A percentile compares a stretch with the other conserved stretches of the same genome.
Conservation (phyloP, 2,797 vertebrate genomes). For the Sternotherus odoratus region DNA sequence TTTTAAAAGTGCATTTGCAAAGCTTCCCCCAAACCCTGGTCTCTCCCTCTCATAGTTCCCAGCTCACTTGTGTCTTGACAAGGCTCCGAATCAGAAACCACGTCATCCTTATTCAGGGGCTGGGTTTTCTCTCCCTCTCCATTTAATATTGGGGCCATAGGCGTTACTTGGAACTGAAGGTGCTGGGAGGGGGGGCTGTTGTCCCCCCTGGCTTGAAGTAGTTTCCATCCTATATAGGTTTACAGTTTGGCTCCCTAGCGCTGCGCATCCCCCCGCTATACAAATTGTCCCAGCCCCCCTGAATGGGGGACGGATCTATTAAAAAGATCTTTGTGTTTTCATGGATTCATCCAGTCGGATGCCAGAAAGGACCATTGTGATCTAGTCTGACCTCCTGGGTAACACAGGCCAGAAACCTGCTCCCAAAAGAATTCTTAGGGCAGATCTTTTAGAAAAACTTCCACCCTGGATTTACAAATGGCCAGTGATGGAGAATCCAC, state of each 20-base stretch:
- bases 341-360: neutral
- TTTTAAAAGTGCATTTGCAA: conserved; percentile 58
- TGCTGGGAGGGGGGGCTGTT: no score
- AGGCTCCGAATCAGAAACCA: neutral
- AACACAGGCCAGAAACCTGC: neutral
- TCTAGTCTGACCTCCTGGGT: neutral
- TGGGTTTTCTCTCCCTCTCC: accelerated
- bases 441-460: neutral
- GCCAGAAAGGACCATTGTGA: neutral
- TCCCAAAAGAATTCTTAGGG: neutral
- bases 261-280: no score
- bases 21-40: neutral
- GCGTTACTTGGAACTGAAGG: no score
- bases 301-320: accelerated
- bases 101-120: accelerated
- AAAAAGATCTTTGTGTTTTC: neutral
- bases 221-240: no score
- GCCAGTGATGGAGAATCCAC: neutral
- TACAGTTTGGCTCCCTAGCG: no score
- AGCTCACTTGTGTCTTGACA: neutral
- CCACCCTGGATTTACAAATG: neutral
- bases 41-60: neutral
- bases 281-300: no score
- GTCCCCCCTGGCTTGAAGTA: no score
- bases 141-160: no score